Conservation (phyloP, 35 echinoderm and acorn worm genomes). For the Eucidaris tribuloides region DNA sequence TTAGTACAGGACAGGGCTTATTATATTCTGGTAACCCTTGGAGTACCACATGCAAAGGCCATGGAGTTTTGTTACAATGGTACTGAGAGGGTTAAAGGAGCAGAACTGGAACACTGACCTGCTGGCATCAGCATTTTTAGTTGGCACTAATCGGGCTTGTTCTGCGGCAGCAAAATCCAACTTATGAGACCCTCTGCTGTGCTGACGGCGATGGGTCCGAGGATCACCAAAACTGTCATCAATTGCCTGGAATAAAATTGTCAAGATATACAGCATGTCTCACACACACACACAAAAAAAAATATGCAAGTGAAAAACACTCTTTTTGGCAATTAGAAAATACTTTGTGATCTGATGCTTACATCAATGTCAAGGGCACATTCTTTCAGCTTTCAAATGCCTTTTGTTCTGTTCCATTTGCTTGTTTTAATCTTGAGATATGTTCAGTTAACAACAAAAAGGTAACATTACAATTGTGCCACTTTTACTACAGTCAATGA, state of each 20-base stretch:
- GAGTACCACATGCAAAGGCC: not conserved
- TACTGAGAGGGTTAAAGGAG: not conserved
- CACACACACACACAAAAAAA: too few species aligned
- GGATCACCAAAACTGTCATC: slow-evolving; percentile 60
- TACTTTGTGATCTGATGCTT: too few species aligned
- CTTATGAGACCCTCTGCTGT: slow-evolving; percentile 54
- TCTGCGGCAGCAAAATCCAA: slow-evolving; percentile 30
- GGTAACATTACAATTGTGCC: too few species aligned
- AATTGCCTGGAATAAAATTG: slow-evolving; percentile 22
- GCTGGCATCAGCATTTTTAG: slow-evolving; percentile 97
- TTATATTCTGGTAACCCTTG: not conserved
- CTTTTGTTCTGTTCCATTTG: too few species aligned
- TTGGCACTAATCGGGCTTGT: slow-evolving; percentile 59
- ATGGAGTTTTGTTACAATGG: not conserved
- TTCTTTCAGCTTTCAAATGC: too few species aligned
- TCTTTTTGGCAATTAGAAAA: too few species aligned
- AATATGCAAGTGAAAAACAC: too few species aligned
- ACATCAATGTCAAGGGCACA: too few species aligned
- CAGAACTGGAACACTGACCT: slow-evolving; percentile 40
- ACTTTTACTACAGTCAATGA: too few species aligned
- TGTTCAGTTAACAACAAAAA: too few species aligned
- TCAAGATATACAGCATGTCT: not conserved
- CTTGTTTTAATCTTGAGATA: too few species aligned
- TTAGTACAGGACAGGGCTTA: not conserved
- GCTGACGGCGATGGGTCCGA: slow-evolving; percentile 46